Evolutionary conservation across 35 echinoderm and acorn worm genomes (phyloP).

Genomic region (Heliocidaris tuberculata): DNA sequence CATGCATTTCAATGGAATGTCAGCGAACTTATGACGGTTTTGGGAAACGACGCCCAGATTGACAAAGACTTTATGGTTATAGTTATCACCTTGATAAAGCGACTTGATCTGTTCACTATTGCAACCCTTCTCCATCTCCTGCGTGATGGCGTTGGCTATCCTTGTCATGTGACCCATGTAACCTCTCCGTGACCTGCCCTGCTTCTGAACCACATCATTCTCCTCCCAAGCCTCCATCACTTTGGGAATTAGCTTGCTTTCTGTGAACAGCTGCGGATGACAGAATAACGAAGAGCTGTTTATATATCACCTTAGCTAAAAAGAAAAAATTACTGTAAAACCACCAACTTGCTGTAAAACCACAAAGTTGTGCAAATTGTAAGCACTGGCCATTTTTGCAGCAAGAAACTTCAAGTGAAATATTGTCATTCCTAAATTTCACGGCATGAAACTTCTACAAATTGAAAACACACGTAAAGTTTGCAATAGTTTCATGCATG

Average conservation of each 20-base stretch:
- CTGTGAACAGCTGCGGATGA: slow-evolving; percentile 84
- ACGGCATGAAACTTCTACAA: too few relatives aligned
- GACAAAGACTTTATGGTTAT: neutral
- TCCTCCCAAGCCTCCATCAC: slow-evolving; percentile 91
- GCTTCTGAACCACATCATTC: slow-evolving; percentile 70
- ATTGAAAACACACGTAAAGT: too few relatives aligned
- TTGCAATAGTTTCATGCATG: too few relatives aligned
- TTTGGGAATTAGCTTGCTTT: slow-evolving; percentile 89
- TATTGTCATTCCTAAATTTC: too few relatives aligned
- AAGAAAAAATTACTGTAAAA: too few relatives aligned
- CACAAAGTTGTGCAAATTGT: too few relatives aligned
- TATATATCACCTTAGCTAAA: neutral
- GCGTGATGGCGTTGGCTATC: slow-evolving; percentile 73
- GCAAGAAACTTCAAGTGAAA: too few relatives aligned
- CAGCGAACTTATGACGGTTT: too few relatives aligned
- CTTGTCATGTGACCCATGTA: slow-evolving; percentile 96
- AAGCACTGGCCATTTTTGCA: too few relatives aligned
- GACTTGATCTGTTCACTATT: slow-evolving; percentile 98
- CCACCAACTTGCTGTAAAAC: too few relatives aligned
- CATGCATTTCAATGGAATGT: too few relatives aligned
- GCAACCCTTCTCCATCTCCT: slow-evolving; percentile 88
- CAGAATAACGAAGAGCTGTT: neutral
- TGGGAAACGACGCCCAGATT: too few relatives aligned
- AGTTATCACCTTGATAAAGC: slow-evolving; percentile 93
- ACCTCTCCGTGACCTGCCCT: slow-evolving; percentile 71